Base-by-base conservation (phyloP, 1,140 invertebrate species). In the Drosophila mayri region DNA sequence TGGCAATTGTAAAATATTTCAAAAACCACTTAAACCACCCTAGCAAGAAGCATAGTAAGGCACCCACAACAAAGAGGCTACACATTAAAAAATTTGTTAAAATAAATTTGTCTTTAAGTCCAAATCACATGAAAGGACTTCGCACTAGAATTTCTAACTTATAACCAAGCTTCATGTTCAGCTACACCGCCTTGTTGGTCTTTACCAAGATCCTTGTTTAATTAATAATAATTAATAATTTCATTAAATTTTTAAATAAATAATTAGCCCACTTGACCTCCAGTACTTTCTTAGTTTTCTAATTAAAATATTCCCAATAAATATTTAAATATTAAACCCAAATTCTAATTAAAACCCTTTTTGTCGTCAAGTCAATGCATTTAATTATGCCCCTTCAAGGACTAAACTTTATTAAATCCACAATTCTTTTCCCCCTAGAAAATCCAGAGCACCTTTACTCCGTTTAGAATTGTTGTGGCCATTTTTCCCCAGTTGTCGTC, bases 21-120 rank as follows among this genome's bases (percentile, higher is more conserved):
- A 81, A 79, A 90, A 79, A 70, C 70, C 81, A 90, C 85, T 79
- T 81, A 66, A 64, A 37, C 35, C 41, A 25, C 43, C 30, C 25
- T 25, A 18, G 43, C 72, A 62, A 46, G 66, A 50, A 57, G 38
- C 66, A 14, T 37, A 35, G 22, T 14, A 3, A 5, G 43, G 58
- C 65, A 71, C 57, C 52, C 64, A 12, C 0, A 20, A 8, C 22
- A 22, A 22, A 22, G 22, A 22, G 22, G 22, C 22, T 22, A 22
- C 22, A 22, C 22, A n/a, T n/a, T n/a, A n/a, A n/a, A n/a, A n/a
- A n/a, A n/a, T n/a, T n/a, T n/a, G n/a, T n/a, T n/a, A n/a, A n/a
- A n/a, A n/a, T n/a, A n/a, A n/a, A n/a, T n/a, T n/a, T n/a, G n/a
- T n/a, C n/a, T 25, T 25, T 5, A 0, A 5, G 25, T 25, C 0